Evolutionary conservation across 2,797 vertebrate species (phyloP).

Genomic region (Cacajao melanocephalus): DNA sequence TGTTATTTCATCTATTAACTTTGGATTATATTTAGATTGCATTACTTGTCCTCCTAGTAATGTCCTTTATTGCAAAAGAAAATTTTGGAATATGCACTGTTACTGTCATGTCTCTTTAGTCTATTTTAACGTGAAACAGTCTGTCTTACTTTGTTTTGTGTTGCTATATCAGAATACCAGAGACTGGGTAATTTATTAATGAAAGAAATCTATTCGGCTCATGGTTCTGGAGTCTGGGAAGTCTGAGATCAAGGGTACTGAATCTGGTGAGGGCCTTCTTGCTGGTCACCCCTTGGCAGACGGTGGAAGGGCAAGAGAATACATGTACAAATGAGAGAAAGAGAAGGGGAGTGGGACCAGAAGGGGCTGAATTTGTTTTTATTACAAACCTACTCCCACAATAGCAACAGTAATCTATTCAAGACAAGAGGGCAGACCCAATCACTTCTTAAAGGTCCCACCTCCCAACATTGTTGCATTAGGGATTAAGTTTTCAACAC

Average conservation of each 20-base stretch:
- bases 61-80: background rate
- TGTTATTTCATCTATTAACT: background rate
- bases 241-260: background rate
- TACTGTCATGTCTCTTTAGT: background rate
- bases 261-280: background rate
- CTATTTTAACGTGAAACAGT: background rate
- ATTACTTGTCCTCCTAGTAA: background rate
- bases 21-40: background rate
- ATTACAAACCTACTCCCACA: background rate
- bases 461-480: background rate
- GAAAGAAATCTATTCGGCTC: background rate
- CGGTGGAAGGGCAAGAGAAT: background rate
- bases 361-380: background rate
- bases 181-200: background rate
- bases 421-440: background rate
- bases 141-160: background rate
- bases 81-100: background rate
- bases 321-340: background rate
- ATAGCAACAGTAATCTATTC: background rate
- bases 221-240: background rate
- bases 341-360: background rate
- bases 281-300: background rate
- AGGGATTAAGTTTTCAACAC: background rate
- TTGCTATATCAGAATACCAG: background rate
- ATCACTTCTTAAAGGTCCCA: background rate